phyloP scores from a whole-genome alignment of 2,113 vertebrate species.

The Pangasianodon gigas region DNA sequence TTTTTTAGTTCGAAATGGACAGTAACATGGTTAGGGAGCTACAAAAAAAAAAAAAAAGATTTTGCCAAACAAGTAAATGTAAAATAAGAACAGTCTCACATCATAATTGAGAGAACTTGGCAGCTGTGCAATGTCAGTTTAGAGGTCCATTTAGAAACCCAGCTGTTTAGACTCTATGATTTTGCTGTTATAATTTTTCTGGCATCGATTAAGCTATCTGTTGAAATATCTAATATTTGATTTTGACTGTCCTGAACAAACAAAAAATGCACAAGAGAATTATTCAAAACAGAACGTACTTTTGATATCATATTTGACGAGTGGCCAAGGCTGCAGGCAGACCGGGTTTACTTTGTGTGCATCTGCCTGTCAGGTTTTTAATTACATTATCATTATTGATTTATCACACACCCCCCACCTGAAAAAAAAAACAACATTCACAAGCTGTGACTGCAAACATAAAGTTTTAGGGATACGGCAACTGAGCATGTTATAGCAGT shows the following conservation, averaged over 20 bases:
- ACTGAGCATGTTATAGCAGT: neutral
- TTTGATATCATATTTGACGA: neutral
- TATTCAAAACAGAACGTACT: neutral
- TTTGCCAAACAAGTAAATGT: neutral
- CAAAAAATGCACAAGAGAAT: neutral
- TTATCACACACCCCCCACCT: conserved; percentile 45
- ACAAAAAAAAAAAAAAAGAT: neutral
- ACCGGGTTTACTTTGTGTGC: conserved; percentile 22
- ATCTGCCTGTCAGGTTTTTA: conserved; percentile 58
- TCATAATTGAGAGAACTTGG: neutral
- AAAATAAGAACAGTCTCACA: neutral
- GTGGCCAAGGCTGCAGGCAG: neutral
- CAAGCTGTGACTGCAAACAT: conserved; percentile 58
- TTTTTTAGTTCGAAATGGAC: neutral
- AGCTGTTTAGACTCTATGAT: conserved; percentile 74
- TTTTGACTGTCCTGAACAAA: neutral
- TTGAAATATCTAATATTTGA: neutral
- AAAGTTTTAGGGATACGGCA: conserved; percentile 20
- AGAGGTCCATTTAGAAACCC: conserved; percentile 52
- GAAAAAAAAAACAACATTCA: neutral
- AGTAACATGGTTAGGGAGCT: neutral
- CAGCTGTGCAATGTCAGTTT: neutral
- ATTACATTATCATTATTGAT: conserved; percentile 67
- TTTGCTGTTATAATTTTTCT: conserved; percentile 52
- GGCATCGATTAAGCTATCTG: conserved; percentile 64